phyloP scores from a whole-genome alignment of 1,140 invertebrate species.

The Trichonephila clavata region DNA sequence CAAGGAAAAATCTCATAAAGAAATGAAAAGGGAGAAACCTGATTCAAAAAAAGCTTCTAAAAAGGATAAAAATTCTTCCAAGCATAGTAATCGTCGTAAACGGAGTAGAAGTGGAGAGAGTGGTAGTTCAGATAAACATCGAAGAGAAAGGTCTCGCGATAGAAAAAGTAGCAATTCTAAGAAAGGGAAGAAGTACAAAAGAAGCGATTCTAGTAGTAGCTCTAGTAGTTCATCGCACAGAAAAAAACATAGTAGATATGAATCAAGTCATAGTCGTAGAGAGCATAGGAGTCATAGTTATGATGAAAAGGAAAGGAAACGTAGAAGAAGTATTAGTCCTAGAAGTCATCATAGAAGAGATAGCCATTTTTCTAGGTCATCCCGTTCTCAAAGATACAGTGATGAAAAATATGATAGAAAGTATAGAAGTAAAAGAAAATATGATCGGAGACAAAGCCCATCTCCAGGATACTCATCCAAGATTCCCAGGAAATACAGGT shows the following conservation, averaged over 20 bases:
- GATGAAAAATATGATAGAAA: constrained; percentile 31
- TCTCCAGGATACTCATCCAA: constrained; percentile 1
- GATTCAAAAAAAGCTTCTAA: neutral
- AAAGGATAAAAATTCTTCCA: constrained; percentile 2
- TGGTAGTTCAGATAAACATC: constrained; percentile 44
- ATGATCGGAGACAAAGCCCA: constrained; percentile 4
- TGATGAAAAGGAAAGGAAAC: constrained; percentile 23
- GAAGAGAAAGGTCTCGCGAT: neutral
- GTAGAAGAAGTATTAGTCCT: constrained; percentile 6
- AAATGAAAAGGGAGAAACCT: neutral
- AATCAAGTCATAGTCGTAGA: neutral
- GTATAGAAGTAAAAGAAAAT: constrained; percentile 7
- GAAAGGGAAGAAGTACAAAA: constrained; percentile 50
- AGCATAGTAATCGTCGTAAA: neutral
- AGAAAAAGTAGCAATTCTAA: constrained; percentile 15
- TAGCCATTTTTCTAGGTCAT: neutral
- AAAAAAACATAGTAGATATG: constrained; percentile 23
- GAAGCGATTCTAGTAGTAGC: constrained; percentile 49
- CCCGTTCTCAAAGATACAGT: neutral
- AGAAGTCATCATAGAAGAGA: neutral
- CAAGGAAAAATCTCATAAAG: constrained; percentile 23
- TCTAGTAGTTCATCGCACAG: constrained; percentile 15
- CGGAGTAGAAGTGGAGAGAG: constrained; percentile 36
- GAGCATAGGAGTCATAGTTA: constrained; percentile 33
- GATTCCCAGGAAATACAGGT: constrained; percentile 59